phyloP scores from a whole-genome alignment of 1,140 invertebrate species.

The Chironomus tepperi region DNA sequence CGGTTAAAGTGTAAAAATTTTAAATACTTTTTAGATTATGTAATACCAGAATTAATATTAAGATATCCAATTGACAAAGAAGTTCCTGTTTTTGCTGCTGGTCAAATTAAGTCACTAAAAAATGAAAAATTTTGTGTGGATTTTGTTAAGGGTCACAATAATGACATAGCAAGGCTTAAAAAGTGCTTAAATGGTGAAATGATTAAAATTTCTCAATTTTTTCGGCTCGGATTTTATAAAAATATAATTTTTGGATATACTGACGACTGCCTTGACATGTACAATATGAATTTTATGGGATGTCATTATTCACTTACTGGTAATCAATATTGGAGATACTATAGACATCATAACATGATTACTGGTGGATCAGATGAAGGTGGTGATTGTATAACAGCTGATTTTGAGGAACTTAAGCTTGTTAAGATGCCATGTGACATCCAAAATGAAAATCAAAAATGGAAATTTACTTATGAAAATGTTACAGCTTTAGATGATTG shows the following conservation, averaged over 20 bases:
- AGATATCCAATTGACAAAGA: constrained; percentile 44
- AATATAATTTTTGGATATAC: constrained; percentile 72
- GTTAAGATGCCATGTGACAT: constrained; percentile 66
- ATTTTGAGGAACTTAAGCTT: constrained; percentile 55
- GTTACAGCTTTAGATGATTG: constrained; percentile 44
- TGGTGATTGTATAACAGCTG: constrained; percentile 67
- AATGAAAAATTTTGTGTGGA: constrained; percentile 66
- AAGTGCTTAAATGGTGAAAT: constrained; percentile 41
- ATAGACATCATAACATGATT: constrained; percentile 63
- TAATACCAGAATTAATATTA: constrained; percentile 81
- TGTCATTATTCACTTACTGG: constrained; percentile 78
- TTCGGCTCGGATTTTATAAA: constrained; percentile 80
- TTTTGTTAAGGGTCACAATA: constrained; percentile 53
- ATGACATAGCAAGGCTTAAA: constrained; percentile 56
- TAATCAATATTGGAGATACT: constrained; percentile 89
- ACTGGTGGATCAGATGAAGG: constrained; percentile 48
- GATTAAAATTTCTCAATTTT: constrained; percentile 50
- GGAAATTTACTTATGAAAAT: constrained; percentile 65
- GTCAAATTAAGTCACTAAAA: constrained; percentile 60
- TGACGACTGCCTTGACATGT: constrained; percentile 84
- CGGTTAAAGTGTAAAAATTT: constrained; percentile 81
- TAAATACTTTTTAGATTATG: constrained; percentile 87
- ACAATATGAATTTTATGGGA: constrained; percentile 72
- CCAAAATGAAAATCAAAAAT: constrained; percentile 59
- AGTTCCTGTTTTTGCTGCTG: constrained; percentile 77